A percentile compares a stretch with the other conserved stretches of the same genome.
These are phyloP conservation scores for Coecobrya sp. DNA, from an alignment of 2,888 invertebrate species.

Conservation along the genomic window DNA sequence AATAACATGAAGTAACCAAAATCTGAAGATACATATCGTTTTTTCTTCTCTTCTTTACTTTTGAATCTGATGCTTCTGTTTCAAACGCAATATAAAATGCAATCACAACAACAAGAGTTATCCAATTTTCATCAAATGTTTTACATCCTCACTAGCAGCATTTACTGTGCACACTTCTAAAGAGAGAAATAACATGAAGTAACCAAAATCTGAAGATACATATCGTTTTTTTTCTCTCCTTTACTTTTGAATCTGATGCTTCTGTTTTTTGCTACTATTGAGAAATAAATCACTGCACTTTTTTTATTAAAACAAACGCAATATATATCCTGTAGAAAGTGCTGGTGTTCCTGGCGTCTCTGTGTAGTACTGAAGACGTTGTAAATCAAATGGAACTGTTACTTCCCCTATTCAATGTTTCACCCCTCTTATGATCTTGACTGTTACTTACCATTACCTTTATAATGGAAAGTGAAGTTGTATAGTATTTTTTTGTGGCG, in stretches of 20 bases:
- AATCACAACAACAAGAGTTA: constrained; percentile 66
- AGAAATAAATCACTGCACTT: constrained; percentile 79
- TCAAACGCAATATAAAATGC: too few species aligned
- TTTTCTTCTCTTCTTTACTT: background rate
- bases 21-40: background rate
- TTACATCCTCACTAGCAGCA: constrained; percentile 65
- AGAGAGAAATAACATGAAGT: background rate
- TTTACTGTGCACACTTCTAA: constrained; percentile 43
- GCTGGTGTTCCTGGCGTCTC: background rate
- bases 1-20: background rate
- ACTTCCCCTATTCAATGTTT: constrained; percentile 32
- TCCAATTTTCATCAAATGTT: constrained; percentile 76
- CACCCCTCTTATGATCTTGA: background rate
- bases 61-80: background rate
- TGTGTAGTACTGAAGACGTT: constrained; percentile 17
- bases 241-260: background rate
- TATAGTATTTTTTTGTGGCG: background rate
- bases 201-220: constrained; percentile 12
- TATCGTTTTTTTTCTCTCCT: background rate
- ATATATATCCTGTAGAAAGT: constrained; percentile 63
- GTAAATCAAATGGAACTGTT: constrained; percentile 72
- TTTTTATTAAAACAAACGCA: constrained; percentile 77
- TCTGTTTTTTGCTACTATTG: constrained; percentile 38
- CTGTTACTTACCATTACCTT: background rate
- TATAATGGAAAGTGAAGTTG: constrained; percentile 15